Evolutionary conservation across 2,797 vertebrate species (phyloP).

Genomic region (Gallinago nigripennis): DNA sequence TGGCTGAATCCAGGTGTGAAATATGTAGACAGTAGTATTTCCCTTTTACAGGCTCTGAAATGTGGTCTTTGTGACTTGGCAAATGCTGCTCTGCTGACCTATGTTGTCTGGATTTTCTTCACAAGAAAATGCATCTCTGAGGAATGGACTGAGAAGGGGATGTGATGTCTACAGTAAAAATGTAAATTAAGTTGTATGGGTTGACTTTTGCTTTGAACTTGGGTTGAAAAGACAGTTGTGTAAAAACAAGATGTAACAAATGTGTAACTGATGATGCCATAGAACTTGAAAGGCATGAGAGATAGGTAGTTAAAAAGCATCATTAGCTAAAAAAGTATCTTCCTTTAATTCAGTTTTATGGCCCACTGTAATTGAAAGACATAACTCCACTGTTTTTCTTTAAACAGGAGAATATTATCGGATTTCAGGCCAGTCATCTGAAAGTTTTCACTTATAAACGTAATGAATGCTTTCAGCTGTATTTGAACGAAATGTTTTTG

Average conservation of each 20-base stretch:
- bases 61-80: not conserved
- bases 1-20: not conserved
- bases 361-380: not conserved
- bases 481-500: constrained; percentile 37
- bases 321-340: constrained; percentile 45
- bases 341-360: constrained; percentile 11
- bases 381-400: not conserved
- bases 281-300: not conserved
- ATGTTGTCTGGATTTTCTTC: not conserved
- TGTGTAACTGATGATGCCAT: constrained; percentile 35
- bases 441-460: constrained; percentile 3
- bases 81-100: not conserved
- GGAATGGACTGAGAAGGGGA: not conserved
- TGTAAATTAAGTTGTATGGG: not conserved
- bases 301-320: constrained; percentile 47
- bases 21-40: not conserved
- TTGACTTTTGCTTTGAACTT: constrained; percentile 38
- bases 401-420: not conserved
- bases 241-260: constrained; percentile 35
- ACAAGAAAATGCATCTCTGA: not conserved
- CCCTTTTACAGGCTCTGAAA: not conserved
- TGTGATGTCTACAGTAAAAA: constrained; percentile 2
- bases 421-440: constrained; percentile 4
- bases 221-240: constrained; percentile 11
- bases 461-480: constrained; percentile 11